Conservation (phyloP, 1,140 invertebrate genomes). For the Papilio polytes region DNA sequence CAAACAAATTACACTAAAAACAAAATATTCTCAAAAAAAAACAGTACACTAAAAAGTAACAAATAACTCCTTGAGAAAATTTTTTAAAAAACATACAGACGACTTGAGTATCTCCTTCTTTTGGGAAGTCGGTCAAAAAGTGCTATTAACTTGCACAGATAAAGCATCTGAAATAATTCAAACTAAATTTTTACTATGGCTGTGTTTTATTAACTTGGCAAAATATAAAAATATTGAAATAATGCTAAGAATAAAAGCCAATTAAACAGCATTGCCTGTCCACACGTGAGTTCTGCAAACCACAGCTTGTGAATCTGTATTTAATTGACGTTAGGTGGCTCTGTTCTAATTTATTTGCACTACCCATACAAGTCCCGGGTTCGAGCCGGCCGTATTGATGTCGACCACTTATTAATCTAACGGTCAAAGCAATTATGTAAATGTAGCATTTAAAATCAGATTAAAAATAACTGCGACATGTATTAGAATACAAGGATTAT, state of each 20-base stretch:
- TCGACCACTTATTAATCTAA: constrained; percentile 21
- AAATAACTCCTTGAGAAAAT: no score
- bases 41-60: no score
- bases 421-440: constrained; percentile 1
- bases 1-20: no score
- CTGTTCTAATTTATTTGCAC: neutral
- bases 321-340: neutral
- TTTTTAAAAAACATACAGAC: no score
- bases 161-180: neutral
- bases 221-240: neutral
- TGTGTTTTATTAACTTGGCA: no score
- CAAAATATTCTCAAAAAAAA: no score
- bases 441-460: constrained; percentile 2
- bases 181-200: neutral
- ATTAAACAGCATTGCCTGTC: neutral
- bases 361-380: neutral
- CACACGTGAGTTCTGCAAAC: neutral
- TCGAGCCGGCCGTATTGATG: neutral
- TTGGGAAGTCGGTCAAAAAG: no score
- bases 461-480: neutral
- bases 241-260: no score
- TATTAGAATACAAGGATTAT: neutral
- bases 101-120: no score
- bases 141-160: neutral
- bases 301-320: neutral